Evolutionary conservation across 2,888 invertebrate species (phyloP), one percentile per base, ranked within the genome.

Genomic region (Leptarthrus brevirostris): DNA sequence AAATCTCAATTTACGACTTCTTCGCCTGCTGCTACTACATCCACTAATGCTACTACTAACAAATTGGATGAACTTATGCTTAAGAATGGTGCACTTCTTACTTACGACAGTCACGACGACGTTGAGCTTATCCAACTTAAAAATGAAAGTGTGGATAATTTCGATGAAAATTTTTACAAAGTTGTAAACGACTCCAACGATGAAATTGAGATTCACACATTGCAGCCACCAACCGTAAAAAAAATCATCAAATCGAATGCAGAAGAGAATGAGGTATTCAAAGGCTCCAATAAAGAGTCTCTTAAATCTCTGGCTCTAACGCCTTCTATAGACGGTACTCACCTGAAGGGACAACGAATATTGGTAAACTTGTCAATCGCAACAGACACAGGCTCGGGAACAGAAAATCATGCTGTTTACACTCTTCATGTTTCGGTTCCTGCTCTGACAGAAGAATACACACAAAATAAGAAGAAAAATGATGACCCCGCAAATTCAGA

Each of bases 311-410:
- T 58, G 5, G 73, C 71, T 2, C 69, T 81, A 16, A 81, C 78
- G 14, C 81, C 83, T 1, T 4, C n/a, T 3, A 58, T 61, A 16
- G 58, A 26, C 30, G 20, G 18, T 34, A 47, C 56, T 79, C 80
- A 81, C 75, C 77, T 77, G n/a, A 78, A 79, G 34, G 79, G 80
- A 79, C 85, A 90, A 84, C 89, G 91, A 79, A 90, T 94, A 79
- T 86, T 93, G 78, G 91, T 95, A 76, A 95, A 95, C 85, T 87
- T 95, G 78, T 93, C 94, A 6, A 93, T 94, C 80, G 90, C 92
- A 75, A 90, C 92, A 52, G 92, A 93, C 80, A 88, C 88, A 75
- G 87, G 86, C 77, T 83, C 84, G 53, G 85, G 86, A 72, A 86
- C 86, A 34, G 83, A 86, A 76, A 87, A 89, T 79, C 89, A 89